Percentiles rank a stretch among this genome's conserved stretches.
Evolutionary conservation across 2,797 vertebrate genomes (phyloP).

Genomic region (Chelonia mydas): DNA sequence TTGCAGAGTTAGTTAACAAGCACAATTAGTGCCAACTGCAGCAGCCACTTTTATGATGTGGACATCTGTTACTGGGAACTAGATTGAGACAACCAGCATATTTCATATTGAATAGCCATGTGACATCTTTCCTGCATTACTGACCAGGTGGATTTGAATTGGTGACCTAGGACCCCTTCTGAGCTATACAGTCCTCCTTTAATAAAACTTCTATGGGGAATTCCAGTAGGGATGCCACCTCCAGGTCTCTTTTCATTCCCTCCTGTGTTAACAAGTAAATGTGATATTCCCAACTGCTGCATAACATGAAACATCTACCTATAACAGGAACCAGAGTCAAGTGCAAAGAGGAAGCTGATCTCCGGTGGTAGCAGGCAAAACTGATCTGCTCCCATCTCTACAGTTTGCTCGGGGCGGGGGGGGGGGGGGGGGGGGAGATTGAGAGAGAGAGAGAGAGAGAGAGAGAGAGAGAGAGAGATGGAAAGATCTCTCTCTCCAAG

Average conservation of each 20-base stretch:
- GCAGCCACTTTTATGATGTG: neutral
- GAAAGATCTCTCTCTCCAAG: neutral
- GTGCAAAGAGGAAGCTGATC: neutral
- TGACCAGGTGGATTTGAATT: neutral
- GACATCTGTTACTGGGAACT: neutral
- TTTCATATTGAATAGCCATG: accelerated
- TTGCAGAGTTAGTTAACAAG: accelerated
- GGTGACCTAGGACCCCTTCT: neutral
- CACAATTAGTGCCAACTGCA: accelerated
- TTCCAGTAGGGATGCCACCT: neutral
- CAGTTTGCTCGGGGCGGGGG: neutral
- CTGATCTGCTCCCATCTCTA: neutral
- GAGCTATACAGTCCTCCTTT: neutral
- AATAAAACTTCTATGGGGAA: neutral
- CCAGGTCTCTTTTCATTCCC: neutral
- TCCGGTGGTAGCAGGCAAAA: neutral
- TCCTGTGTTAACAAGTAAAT: accelerated
- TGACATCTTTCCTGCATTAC: neutral
- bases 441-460: neutral
- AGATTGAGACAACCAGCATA: neutral
- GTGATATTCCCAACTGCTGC: neutral
- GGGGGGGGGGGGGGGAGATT: too few species aligned
- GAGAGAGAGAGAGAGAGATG: neutral
- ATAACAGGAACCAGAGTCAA: accelerated
- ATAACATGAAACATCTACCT: neutral